phyloP scores from a whole-genome alignment of 2,888 invertebrate species.

The Drosophila histrio region DNA sequence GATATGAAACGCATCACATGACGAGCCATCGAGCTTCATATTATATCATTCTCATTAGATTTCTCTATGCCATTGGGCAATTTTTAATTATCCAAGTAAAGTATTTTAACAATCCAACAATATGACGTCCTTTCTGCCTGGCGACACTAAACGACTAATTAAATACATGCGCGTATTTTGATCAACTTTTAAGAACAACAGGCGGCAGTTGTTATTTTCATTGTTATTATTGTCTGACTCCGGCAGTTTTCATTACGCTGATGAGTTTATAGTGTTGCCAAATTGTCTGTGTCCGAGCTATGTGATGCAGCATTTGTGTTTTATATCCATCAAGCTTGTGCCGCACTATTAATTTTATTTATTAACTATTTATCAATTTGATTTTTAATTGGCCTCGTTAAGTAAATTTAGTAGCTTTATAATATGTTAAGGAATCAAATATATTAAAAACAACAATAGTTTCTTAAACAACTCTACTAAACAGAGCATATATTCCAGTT shows the following conservation, averaged over 20 bases:
- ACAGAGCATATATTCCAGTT: too few species aligned
- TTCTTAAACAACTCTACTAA: too few species aligned
- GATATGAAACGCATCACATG: slow-evolving; percentile 41
- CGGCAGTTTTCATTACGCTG: slow-evolving; percentile 65
- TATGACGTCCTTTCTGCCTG: slow-evolving; percentile 42
- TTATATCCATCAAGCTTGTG: slow-evolving; percentile 26
- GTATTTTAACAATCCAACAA: slow-evolving; percentile 61
- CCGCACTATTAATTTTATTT: slow-evolving; percentile 23
- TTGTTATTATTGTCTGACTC: slow-evolving; percentile 24
- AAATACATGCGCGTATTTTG: slow-evolving; percentile 66
- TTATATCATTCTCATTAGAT: slow-evolving; percentile 22
- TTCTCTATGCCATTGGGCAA: slow-evolving; percentile 18
- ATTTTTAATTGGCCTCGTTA: slow-evolving; percentile 2
- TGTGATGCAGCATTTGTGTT: slow-evolving; percentile 34
- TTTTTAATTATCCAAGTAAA: slow-evolving; percentile 63
- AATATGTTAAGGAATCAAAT: background rate
- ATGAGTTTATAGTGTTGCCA: slow-evolving; percentile 73
- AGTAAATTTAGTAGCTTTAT: background rate
- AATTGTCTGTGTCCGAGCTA: slow-evolving; percentile 38
- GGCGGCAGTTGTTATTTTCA: slow-evolving; percentile 21
- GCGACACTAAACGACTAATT: slow-evolving; percentile 51
- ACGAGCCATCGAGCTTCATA: slow-evolving; percentile 19
- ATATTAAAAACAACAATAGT: background rate
- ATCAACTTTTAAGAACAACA: slow-evolving; percentile 51
- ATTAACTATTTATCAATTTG: slow-evolving; percentile 1